Evolutionary conservation across 2,797 vertebrate species (phyloP).

Genomic region (Muscicapa comitata): DNA sequence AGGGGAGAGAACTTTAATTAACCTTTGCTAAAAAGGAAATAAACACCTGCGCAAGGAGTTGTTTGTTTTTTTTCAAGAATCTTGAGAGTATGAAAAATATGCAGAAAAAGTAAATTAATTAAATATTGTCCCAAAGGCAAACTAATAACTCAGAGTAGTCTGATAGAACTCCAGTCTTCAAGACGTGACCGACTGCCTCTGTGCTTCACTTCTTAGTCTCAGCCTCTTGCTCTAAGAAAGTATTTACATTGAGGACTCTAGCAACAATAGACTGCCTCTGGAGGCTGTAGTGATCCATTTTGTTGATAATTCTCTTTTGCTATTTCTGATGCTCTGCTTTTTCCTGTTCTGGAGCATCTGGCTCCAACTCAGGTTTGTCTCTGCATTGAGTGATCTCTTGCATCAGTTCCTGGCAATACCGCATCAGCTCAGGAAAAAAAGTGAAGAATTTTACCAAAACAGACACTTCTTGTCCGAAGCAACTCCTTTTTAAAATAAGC

Average conservation of each 20-base stretch:
- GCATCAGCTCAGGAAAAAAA: neutral
- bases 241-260: neutral
- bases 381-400: neutral
- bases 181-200: neutral
- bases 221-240: neutral
- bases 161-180: neutral
- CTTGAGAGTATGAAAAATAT: neutral
- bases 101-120: neutral
- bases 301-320: neutral
- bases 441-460: neutral
- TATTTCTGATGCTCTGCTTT: neutral
- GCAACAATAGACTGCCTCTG: neutral
- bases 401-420: neutral
- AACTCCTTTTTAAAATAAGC: neutral
- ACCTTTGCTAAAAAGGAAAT: neutral
- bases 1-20: neutral
- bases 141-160: neutral
- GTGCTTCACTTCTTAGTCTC: neutral
- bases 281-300: neutral
- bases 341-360: neutral
- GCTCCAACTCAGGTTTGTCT: neutral
- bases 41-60: neutral
- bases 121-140: neutral
- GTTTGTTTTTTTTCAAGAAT: neutral
- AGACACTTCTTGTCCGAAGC: accelerated